Conservation (phyloP, 2,888 invertebrate species). For the Drosophila hawaiiensis region DNA sequence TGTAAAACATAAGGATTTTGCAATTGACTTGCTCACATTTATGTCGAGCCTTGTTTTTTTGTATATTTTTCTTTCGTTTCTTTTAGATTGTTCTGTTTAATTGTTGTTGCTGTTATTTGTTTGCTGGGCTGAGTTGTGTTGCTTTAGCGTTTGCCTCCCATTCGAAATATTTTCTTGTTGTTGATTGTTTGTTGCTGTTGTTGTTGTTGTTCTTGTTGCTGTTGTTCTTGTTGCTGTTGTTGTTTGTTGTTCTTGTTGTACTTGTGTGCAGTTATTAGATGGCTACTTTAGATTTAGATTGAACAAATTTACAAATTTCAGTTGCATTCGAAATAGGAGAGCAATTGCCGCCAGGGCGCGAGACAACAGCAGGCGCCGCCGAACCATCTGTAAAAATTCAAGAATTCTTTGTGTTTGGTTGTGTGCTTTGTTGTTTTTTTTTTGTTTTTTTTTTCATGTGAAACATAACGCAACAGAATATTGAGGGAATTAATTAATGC, state of each 20-base stretch:
- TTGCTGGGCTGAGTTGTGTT: slow-evolving; percentile 38
- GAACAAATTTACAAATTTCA: slow-evolving; percentile 30
- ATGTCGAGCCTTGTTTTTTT: slow-evolving; percentile 45
- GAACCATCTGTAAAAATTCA: slow-evolving; percentile 82
- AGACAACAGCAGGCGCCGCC: slow-evolving; percentile 80
- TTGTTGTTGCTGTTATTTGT: slow-evolving; percentile 21
- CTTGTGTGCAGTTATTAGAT: slow-evolving; percentile 24
- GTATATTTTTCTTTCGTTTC: slow-evolving; percentile 7
- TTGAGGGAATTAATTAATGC: slow-evolving; percentile 21
- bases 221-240: slow-evolving; percentile 23
- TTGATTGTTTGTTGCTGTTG: slow-evolving; percentile 25
- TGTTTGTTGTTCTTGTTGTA: slow-evolving; percentile 29
- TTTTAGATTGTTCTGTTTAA: slow-evolving; percentile 13
- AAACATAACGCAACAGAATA: slow-evolving; percentile 53
- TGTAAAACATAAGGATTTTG: slow-evolving; percentile 46
- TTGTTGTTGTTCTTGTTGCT: slow-evolving; percentile 28
- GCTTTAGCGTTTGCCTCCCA: slow-evolving; percentile 35
- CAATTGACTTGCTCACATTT: slow-evolving; percentile 71
- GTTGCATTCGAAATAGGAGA: slow-evolving; percentile 72
- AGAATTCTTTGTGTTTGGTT: slow-evolving; percentile 65
- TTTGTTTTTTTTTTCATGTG: slow-evolving; percentile 15
- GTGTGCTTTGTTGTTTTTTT: slow-evolving; percentile 9
- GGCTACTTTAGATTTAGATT: slow-evolving; percentile 32
- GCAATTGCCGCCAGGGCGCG: slow-evolving; percentile 77
- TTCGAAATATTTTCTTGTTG: slow-evolving; percentile 30